Evolutionary conservation across 2,113 vertebrate species (phyloP), one percentile per base, ranked within the genome.

Genomic region (Sturnus vulgaris): DNA sequence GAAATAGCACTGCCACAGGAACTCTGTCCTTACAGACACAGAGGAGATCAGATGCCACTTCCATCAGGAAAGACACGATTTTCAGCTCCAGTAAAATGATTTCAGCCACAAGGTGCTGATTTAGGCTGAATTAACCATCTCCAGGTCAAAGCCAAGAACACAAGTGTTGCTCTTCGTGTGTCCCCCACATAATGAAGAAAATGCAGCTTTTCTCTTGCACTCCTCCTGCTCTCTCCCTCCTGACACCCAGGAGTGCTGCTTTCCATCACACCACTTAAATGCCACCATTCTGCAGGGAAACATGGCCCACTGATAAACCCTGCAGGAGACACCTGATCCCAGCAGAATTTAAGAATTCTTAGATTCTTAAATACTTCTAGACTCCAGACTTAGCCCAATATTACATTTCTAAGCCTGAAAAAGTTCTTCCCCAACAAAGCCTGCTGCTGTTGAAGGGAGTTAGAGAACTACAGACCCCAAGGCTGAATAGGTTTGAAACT

Each of bases 151-250:
- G 9, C 23, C n/a, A 68, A 42, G 24, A 44, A 10, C 7, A 40
- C 57, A 57, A 12, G 13, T 0, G 0, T 3, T 25, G 17, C 21
- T n/a, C 19, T 71, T 19, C 1, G 12, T 2, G 15, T 10, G 10
- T 52, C 8, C 52, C 35, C 7, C 39, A 20, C 7, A 25, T 8
- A 24, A 60, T 0, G 8, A 53, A 18, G 28, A 53, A 83, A 77
- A 80, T 3, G 7, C 7, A 60, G 20, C 30, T 92, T 83, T 35
- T 17, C 6, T 25, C 12, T 57, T 14, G 5, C 40, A 15, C 10
- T 59, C 35, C 35, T 68, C 49, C 35, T 82, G 39, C 20, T 39
- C 52, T 40, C 64, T 77, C 50, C 22, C 10, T 90, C 75, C 52
- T 63, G 56, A 22, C 4, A 13, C 12, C 5, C 25, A 39, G 23